These are phyloP conservation scores for Craniophora ligustri DNA, from an alignment of 2,888 invertebrate genomes.

Conservation along the genomic window DNA sequence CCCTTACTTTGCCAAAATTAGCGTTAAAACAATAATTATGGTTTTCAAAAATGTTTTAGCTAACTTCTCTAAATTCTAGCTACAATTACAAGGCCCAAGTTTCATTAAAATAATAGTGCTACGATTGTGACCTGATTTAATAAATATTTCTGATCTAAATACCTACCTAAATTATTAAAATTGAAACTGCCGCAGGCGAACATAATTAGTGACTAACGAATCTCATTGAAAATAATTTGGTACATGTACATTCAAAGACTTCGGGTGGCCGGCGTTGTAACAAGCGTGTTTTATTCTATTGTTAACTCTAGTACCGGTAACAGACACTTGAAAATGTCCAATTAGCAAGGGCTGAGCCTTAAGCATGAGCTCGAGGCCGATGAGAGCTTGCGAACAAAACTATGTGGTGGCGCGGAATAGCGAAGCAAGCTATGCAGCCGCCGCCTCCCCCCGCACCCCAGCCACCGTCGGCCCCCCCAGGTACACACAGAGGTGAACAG, in stretches of 20 bases:
- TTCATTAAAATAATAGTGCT: slow-evolving; percentile 18
- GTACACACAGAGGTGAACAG: slow-evolving; percentile 74
- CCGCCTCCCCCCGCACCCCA: slow-evolving; percentile 50
- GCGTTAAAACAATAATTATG: no score
- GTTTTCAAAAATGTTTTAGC: background rate
- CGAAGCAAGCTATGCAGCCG: slow-evolving; percentile 72
- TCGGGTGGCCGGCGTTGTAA: slow-evolving; percentile 45
- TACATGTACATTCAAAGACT: slow-evolving; percentile 47
- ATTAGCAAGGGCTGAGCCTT: slow-evolving; percentile 77
- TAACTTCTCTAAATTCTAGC: slow-evolving; percentile 1
- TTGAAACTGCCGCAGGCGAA: slow-evolving; percentile 36
- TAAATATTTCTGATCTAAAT: slow-evolving; percentile 37
- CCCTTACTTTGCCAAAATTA: no score
- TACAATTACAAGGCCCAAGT: slow-evolving; percentile 4
- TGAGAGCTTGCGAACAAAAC: slow-evolving; percentile 83
- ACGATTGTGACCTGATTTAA: slow-evolving; percentile 12
- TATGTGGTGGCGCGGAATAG: slow-evolving; percentile 79
- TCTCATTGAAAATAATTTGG: slow-evolving; percentile 50
- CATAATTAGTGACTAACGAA: slow-evolving; percentile 49
- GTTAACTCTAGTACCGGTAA: slow-evolving; percentile 63
- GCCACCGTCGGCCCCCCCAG: slow-evolving; percentile 60
- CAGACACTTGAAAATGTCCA: slow-evolving; percentile 74
- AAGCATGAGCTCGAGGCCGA: slow-evolving; percentile 74
- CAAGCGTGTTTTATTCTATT: slow-evolving; percentile 56
- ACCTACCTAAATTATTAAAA: slow-evolving; percentile 21